Base-by-base conservation (phyloP, 2,113 vertebrate genomes). In the Danio rerio region DNA sequence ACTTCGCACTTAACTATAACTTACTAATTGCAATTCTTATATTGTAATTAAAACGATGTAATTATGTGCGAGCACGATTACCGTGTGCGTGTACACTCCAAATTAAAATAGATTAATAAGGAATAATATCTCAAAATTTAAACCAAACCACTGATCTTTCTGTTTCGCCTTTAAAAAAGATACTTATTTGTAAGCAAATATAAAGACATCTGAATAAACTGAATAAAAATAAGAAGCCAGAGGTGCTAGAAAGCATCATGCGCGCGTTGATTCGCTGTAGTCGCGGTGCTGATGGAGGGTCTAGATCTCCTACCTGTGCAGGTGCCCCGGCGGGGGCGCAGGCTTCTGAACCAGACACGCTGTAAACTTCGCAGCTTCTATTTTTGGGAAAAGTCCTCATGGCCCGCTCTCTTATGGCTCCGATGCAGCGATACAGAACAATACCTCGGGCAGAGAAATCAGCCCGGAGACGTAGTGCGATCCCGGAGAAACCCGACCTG, bases 371-470 rank as follows among this genome's bases (percentile, higher is more conserved):
- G 83, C 93, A 93, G 86, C 90, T 89, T 89, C 91, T 90, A 80
- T 90, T 92, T 90, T 93, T 90, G 82, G 91, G 90, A 85, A 89
- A 90, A 90, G 91, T 91, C 92, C 91, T 92, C 94, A 95, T 95
- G 89, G 92, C 92, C 90, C 88, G 85, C 86, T 92, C 89, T 89
- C 81, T 89, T 81, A 90, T 83, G 87, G 91, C 88, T 93, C 87
- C 86, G 77, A 83, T 88, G 90, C 89, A 88, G 86, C 78, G 88
- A 91, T 88, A 89, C 87, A 90, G 87, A 90, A 88, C 90, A 89
- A 89, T 85, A 88, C 86, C 87, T 86, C 81, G 66, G 88, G 88
- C 90, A 91, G 90, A 90, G 89, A 91, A 89, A 87, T 58, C 78
- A 91, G 62, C 16, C 31, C 89, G 87, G 88, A 86, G 87, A 87